A percentile compares a stretch with the other conserved stretches of the same genome.
These are phyloP conservation scores for Fratercula arctica DNA, from an alignment of 2,797 vertebrate species.

Conservation along the genomic window DNA sequence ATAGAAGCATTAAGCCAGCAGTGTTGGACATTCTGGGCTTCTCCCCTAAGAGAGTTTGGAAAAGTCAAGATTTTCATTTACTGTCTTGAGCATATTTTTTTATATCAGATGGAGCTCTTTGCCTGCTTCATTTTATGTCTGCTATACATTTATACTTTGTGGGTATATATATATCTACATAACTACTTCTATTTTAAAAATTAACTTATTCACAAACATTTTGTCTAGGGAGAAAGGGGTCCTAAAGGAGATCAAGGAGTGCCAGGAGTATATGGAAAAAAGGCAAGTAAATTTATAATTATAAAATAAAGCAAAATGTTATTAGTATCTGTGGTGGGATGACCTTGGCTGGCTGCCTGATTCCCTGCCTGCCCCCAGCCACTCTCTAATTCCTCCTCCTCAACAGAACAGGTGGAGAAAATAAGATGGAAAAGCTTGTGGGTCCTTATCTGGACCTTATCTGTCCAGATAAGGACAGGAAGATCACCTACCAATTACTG, in stretches of 20 bases:
- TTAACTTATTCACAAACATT: neutral
- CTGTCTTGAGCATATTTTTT: neutral
- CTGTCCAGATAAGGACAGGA: neutral
- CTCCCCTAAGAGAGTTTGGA: neutral
- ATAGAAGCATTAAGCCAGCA: neutral
- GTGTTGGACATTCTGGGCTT: neutral
- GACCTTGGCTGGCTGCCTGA: neutral
- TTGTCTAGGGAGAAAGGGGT: constrained; percentile 85
- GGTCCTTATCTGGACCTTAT: neutral
- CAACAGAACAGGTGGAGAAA: accelerated
- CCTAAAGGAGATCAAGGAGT: constrained; percentile 83
- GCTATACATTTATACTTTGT: neutral
- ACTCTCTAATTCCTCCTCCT: neutral
- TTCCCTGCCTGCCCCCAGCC: neutral
- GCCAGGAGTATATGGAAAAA: constrained; percentile 86
- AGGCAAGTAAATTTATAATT: constrained; percentile 74
- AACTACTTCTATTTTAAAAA: neutral
- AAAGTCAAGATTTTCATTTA: neutral
- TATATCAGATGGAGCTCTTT: neutral
- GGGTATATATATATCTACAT: neutral
- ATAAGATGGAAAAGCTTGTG: neutral
- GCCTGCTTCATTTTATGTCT: neutral
- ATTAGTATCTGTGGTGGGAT: neutral
- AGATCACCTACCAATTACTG: neutral
- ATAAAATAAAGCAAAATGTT: neutral